phyloP scores from a whole-genome alignment of 2,797 vertebrate species.

The Cynodonichthys magdalenae region DNA sequence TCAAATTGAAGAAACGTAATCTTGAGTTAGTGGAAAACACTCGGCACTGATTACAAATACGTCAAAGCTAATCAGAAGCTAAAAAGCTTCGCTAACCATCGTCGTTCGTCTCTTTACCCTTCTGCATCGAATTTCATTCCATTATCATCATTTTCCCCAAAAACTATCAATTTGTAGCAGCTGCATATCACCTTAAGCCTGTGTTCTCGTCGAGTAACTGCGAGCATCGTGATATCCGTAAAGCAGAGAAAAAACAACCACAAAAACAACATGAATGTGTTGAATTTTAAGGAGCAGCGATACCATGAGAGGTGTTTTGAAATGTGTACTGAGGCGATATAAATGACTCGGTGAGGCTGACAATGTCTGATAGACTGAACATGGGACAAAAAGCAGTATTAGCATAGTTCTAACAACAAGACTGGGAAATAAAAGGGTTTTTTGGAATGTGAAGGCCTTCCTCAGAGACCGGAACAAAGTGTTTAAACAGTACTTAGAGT shows the following conservation, averaged over 20 bases:
- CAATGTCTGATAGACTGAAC: slow-evolving; percentile 6
- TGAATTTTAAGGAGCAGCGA: slow-evolving; percentile 6
- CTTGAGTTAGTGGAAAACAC: slow-evolving; percentile 4
- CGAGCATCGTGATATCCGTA: slow-evolving; percentile 9
- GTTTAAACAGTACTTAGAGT: slow-evolving; percentile 24
- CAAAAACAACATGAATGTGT: not conserved
- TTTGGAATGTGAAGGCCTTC: slow-evolving; percentile 26
- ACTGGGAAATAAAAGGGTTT: slow-evolving; percentile 1
- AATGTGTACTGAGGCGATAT: slow-evolving; percentile 10
- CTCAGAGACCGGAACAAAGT: slow-evolving; percentile 15
- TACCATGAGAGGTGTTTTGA: slow-evolving; percentile 14
- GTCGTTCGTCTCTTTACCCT: not conserved
- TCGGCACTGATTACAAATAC: slow-evolving; percentile 21
- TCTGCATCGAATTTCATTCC: slow-evolving; percentile 1
- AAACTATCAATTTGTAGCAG: not conserved
- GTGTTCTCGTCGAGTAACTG: slow-evolving; percentile 22
- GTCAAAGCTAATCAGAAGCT: slow-evolving; percentile 9
- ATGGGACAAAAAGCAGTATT: slow-evolving; percentile 1
- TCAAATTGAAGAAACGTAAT: slow-evolving; percentile 27
- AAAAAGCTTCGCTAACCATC: slow-evolving; percentile 2
- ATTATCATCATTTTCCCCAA: not conserved
- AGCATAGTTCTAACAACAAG: slow-evolving; percentile 4
- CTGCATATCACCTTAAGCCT: slow-evolving; percentile 5
- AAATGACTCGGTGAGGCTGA: slow-evolving; percentile 10
- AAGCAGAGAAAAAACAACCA: slow-evolving; percentile 8